A percentile compares a stretch with the other conserved stretches of the same genome.
Conservation (phyloP, 1,140 invertebrate species). For the Heterodera schachtii region DNA sequence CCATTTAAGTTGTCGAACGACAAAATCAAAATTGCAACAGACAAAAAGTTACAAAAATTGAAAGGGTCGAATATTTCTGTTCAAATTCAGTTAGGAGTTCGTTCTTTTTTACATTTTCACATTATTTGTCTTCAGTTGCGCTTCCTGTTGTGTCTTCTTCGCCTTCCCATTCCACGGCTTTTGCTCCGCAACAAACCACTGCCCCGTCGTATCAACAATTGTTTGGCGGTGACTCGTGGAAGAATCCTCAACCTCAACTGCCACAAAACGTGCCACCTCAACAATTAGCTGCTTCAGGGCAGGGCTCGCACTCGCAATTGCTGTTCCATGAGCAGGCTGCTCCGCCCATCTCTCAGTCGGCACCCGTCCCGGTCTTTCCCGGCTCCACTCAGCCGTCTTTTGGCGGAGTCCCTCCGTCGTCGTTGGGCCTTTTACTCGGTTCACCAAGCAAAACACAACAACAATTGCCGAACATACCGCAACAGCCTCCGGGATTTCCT, state of each 20-base stretch:
- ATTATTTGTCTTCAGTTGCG: background rate
- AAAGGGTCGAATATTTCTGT: no score
- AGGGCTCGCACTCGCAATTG: background rate
- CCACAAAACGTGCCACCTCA: constrained; percentile 3
- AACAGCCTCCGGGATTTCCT: background rate
- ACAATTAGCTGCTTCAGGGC: background rate
- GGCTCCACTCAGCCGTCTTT: background rate
- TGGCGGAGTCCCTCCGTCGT: background rate
- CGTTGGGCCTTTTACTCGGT: background rate
- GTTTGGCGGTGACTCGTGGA: constrained; percentile 29
- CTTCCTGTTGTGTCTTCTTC: background rate
- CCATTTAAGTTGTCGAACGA: no score
- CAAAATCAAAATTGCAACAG: no score
- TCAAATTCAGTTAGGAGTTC: no score
- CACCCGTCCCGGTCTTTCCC: background rate
- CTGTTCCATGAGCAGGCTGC: background rate
- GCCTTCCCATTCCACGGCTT: background rate
- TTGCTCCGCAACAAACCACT: constrained; percentile 1
- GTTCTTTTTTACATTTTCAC: background rate
- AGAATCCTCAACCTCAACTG: constrained; percentile 10
- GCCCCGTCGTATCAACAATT: constrained; percentile 27
- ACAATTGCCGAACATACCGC: background rate
- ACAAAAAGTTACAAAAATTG: no score
- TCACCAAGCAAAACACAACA: background rate
- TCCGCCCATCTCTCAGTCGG: background rate